These are phyloP conservation scores for Lepidocyrtinus sp. DNA, from an alignment of 2,888 invertebrate genomes.

Conservation along the genomic window DNA sequence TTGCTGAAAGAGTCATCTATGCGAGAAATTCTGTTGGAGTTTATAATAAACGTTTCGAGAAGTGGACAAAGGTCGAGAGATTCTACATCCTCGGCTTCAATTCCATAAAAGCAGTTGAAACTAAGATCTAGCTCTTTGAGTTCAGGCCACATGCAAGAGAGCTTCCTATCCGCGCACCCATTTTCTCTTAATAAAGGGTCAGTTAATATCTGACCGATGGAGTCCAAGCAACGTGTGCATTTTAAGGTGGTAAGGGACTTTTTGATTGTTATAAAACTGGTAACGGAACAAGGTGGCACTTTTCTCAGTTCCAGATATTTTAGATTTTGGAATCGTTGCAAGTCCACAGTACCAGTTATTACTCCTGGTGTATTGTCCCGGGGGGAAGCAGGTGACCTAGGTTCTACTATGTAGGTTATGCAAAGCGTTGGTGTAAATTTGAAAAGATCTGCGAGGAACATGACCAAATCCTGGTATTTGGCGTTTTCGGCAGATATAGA, in stretches of 20 bases:
- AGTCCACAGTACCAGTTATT: constrained; percentile 56
- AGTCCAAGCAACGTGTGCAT: constrained; percentile 64
- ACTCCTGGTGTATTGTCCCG: background rate
- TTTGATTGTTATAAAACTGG: constrained; percentile 61
- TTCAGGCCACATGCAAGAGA: constrained; percentile 68
- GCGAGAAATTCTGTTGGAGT: constrained; percentile 63
- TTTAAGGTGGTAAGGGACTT: constrained; percentile 64
- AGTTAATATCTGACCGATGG: constrained; percentile 61
- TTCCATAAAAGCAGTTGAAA: constrained; percentile 60
- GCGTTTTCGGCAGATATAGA: constrained; percentile 30
- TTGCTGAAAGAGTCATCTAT: constrained; percentile 66
- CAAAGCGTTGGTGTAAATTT: constrained; percentile 67
- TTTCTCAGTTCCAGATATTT: constrained; percentile 66
- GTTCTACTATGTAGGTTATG: constrained; percentile 57
- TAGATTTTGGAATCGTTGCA: constrained; percentile 62
- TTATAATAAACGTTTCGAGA: constrained; percentile 66
- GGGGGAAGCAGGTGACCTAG: constrained; percentile 29
- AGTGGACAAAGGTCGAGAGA: constrained; percentile 65
- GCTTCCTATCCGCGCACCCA: constrained; percentile 30
- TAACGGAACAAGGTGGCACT: constrained; percentile 60
- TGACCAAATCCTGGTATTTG: constrained; percentile 64
- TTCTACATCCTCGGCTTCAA: constrained; percentile 49
- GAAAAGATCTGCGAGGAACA: constrained; percentile 68
- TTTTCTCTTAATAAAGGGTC: constrained; percentile 33
- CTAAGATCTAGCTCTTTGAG: constrained; percentile 66